phyloP scores from a whole-genome alignment of 2,797 vertebrate genomes.

The Phrynocephalus guinanensis region DNA sequence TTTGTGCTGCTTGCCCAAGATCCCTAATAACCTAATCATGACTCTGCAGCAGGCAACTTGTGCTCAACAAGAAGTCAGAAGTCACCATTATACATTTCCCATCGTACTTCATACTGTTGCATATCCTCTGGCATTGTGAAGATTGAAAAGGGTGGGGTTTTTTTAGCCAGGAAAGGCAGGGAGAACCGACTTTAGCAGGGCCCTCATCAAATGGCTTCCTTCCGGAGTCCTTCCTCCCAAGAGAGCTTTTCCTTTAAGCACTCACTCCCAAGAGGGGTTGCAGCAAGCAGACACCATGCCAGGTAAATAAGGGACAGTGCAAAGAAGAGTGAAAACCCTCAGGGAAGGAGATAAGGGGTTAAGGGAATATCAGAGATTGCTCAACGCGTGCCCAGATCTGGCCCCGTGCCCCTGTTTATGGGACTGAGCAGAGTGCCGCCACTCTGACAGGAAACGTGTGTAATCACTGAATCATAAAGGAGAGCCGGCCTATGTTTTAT shows the following conservation, averaged over 20 bases:
- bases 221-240: not conserved
- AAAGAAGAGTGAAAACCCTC: not conserved
- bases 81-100: not conserved
- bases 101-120: not conserved
- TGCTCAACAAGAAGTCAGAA: not conserved
- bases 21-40: too few species aligned
- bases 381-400: slow-evolving; percentile 44
- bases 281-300: not conserved
- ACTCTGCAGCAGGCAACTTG: not conserved
- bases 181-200: not conserved
- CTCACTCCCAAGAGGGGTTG: not conserved
- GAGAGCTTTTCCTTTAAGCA: not conserved
- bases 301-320: not conserved
- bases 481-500: slow-evolving; percentile 55
- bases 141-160: not conserved
- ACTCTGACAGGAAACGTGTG: slow-evolving; percentile 68
- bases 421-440: slow-evolving; percentile 25
- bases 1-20: too few species aligned
- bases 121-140: not conserved
- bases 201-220: not conserved
- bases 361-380: not conserved
- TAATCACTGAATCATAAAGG: slow-evolving; percentile 70
- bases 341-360: not conserved
- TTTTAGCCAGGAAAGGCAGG: not conserved
- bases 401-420: slow-evolving; percentile 36